Base-by-base conservation (phyloP, 2,113 vertebrate species). In the Grammomys dolichurus region DNA sequence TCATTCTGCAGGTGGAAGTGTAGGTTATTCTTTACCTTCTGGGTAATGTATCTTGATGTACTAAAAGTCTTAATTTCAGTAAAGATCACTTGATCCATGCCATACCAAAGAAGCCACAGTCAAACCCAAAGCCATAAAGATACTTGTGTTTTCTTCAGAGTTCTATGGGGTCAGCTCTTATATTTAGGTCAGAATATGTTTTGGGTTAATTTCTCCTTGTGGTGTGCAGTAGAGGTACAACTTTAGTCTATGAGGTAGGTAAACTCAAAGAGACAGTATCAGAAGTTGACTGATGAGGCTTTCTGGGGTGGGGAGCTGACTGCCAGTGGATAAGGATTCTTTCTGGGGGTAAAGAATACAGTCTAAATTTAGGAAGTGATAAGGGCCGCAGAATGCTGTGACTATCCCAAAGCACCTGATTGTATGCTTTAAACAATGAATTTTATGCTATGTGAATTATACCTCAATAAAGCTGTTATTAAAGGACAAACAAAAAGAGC, bases 381-480 rank as follows among this genome's bases (percentile, higher is more conserved):
- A 60, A 82, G 36, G 63, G 86, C 84, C 88, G 81, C 67, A 26
- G 54, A 90, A 82, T 36, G 77, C 65, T 51, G 51, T 78, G 88
- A 94, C 65, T 22, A 89, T 11, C 36, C 70, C 70, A 94, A 86
- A 63, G 17, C 92, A 87, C 54, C 22, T 81, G 76, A 72, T 77
- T 76, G 75, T 22, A 48, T 8, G 70, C 80, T 93, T 86, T 73
- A 72, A 93, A 87, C 89, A 87, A 40, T 43, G 33, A 33, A 90
- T 94, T 92, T 94, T 88, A 93, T 76, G 56, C 94, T 87, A 56
- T 95, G 89, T 87, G 94, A 95, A 95, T 95, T 94, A 95, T 82
- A 95, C 92, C 63, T 94, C 92, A 81, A 95, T 87, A 96, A 96
- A 90, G 91, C 95, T 96, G 92, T 94, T 96, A 92, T 96, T 97